Evolutionary conservation across 2,113 vertebrate species (phyloP).

Genomic region (Tachycineta bicolor): DNA sequence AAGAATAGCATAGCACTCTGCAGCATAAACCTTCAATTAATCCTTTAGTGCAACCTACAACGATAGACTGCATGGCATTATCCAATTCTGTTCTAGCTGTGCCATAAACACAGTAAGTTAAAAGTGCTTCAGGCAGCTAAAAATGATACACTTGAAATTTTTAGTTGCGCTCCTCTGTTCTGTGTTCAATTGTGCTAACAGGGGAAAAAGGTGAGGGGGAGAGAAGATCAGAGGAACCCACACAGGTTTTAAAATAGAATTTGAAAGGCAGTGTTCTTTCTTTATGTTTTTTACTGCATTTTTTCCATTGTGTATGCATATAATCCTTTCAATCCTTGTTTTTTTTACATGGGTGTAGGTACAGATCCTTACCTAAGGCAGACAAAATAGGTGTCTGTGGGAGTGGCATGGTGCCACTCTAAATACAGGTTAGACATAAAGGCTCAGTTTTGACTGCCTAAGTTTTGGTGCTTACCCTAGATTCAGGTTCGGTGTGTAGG

Average conservation of each 20-base stretch:
- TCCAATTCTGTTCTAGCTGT: slow-evolving; percentile 25
- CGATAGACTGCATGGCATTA: slow-evolving; percentile 22
- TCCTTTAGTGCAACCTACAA: slow-evolving; percentile 8
- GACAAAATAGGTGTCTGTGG: neutral
- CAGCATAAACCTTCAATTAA: slow-evolving; percentile 64
- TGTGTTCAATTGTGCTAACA: neutral
- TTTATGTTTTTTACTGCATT: neutral
- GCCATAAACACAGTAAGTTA: slow-evolving; percentile 10
- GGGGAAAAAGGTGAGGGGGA: neutral
- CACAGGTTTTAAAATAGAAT: slow-evolving; percentile 42
- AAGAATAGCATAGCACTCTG: slow-evolving; percentile 48
- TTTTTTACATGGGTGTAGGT: neutral
- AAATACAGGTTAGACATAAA: neutral
- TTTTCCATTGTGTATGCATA: neutral
- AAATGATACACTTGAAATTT: slow-evolving; percentile 32
- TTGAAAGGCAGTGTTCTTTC: neutral
- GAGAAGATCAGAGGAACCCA: slow-evolving; percentile 43
- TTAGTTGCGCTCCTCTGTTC: neutral
- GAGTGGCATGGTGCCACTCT: neutral
- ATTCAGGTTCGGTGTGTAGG: neutral
- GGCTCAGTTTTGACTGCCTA: neutral
- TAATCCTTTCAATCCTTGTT: neutral
- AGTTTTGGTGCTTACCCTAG: neutral
- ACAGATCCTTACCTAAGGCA: neutral
- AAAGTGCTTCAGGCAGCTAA: slow-evolving; percentile 41